Base-by-base conservation (phyloP, 1,140 invertebrate genomes). In the honey bee (Apis mellifera) region DNA sequence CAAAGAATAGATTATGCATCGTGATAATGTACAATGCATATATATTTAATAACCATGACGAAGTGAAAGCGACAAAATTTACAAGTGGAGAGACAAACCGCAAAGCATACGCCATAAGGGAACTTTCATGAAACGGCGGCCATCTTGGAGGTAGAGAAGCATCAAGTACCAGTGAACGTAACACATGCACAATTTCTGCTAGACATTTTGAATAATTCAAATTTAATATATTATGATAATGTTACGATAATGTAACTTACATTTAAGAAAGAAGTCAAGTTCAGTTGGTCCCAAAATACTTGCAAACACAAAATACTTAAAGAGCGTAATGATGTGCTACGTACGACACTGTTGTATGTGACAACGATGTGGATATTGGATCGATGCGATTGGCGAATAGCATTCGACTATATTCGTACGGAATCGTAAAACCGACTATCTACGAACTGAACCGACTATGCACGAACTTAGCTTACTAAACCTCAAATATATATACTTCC, bases 301-400 rank as follows among this genome's bases (percentile, higher is more conserved):
- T 76, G 83, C 85, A 89, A 84, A 84, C 86, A 87, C 71, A 78
- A 81, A 83, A 89, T 88, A 82, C 80, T 83, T 83, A 83, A 89
- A 86, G 86, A 90, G 84, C 84, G 74, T 64, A 85, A 91, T 78
- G 84, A 87, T 60, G 75, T 85, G 83, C 89, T 87, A 89, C 86
- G 90, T 89, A 89, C 88, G 72, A 91, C 88, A 91, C 86, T 91
- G 83, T 91, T 90, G 87, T 90, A 81, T 89, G 84, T 90, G 90
- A 91, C 90, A 92, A 91, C 90, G 90, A 92, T 89, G 90, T 91
- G 89, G 86, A 89, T 80, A 86, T 88, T 70, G 86, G 90, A 93
- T 93, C 91, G 85, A 93, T 93, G 90, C 89, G 88, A 93, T 92
- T 92, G 91, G 92, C 69, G 79, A 85, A 85, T 69, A 54, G 74